Conservation (phyloP, 2,113 vertebrate species). For the Athene cunicularia region DNA sequence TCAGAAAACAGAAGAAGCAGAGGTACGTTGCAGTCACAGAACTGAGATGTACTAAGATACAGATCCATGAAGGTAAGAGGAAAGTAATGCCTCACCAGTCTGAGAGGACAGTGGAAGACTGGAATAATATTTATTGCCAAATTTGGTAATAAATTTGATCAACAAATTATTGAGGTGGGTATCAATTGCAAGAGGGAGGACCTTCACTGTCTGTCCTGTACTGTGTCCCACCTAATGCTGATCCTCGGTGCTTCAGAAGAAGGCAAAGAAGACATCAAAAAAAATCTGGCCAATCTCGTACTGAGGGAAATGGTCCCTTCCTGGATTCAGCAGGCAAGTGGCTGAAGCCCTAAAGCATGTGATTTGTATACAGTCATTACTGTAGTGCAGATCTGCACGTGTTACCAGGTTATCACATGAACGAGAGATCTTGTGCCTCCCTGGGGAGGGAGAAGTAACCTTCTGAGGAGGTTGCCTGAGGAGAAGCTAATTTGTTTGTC, state of each 20-base stretch:
- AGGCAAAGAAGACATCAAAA: not conserved
- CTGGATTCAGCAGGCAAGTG: not conserved
- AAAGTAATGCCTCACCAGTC: not conserved
- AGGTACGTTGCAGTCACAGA: not conserved
- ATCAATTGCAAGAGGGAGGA: not conserved
- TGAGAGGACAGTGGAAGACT: not conserved
- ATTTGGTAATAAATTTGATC: not conserved
- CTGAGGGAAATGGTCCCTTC: not conserved
- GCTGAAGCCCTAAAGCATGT: not conserved
- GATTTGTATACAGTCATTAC: not conserved
- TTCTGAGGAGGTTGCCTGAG: not conserved
- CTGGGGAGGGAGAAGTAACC: not conserved
- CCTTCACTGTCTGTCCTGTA: not conserved
- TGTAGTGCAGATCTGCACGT: not conserved
- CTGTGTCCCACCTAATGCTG: not conserved
- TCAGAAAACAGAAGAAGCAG: not conserved
- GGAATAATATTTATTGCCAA: not conserved
- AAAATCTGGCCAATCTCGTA: not conserved
- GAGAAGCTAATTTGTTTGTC: slow-evolving; percentile 26
- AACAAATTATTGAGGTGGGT: not conserved
- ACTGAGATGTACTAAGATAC: not conserved
- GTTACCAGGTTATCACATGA: not conserved
- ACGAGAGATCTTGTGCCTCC: not conserved
- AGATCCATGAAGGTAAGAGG: not conserved
- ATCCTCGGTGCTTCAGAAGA: not conserved